Evolutionary conservation across 2,797 vertebrate genomes (phyloP), one percentile per base, ranked within the genome.

Genomic region (Pseudomugil gertrudae): DNA sequence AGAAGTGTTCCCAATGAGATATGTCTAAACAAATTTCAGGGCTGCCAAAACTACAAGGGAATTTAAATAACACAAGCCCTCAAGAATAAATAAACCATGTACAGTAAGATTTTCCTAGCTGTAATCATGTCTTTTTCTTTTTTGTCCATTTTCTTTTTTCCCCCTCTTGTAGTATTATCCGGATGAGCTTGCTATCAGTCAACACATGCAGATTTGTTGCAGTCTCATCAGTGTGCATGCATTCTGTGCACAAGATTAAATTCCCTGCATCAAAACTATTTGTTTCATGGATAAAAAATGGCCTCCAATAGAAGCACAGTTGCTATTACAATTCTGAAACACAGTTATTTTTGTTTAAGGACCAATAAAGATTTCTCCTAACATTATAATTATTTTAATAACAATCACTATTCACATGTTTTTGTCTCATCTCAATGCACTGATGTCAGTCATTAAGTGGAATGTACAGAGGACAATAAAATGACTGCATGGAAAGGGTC

Each of bases 101-200:
- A 78, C 68, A 66, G 78, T 76, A 43, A 79, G 60, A 33, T 71
- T 77, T 76, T 56, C 36, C 36, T 73, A 66, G 76, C 61, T 78
- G 40, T 78, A 73, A 75, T 80, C 59, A 73, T 51, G 33, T 61
- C 65, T 55, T 79, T 53, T 54, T 36, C 23, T 26, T 29, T 52
- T 52, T 26, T 50, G 11, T 27, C 14, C 5, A 5, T 29, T 27
- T 17, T 9, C 36, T 56, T 54, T 78, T 83, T 69, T 38, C 3
- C 6, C n/a, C 24, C 19, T 21, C 19, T 57, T 75, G 68, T 73
- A 57, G 82, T 83, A 85, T 88, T 85, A 87, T 83, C 82, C 57
- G 67, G 87, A 87, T 88, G 83, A 89, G 78, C 74, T 62, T 60
- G 23, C 69, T 83, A 90, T 88, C 85, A 77, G 79, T 83, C 71